A percentile compares a stretch with the other conserved stretches of the same genome.
Conservation (phyloP, 2,888 invertebrate genomes). For the Orchesellides sinensis region DNA sequence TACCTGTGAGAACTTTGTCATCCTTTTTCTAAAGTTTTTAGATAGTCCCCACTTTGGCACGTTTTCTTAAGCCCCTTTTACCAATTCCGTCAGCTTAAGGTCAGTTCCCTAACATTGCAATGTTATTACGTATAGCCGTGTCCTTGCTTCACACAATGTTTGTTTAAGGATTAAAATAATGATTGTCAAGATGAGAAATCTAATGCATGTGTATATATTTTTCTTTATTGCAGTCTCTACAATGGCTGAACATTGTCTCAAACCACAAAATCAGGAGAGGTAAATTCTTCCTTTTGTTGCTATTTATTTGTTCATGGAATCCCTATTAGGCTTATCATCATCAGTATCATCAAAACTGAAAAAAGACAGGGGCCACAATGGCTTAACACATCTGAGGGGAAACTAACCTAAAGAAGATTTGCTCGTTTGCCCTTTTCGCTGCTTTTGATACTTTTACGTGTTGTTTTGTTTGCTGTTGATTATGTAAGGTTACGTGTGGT, state of each 20-base stretch:
- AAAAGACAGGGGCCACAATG: constrained; percentile 22
- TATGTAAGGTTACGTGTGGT: background rate
- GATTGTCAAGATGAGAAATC: constrained; percentile 48
- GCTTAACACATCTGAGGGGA: no score
- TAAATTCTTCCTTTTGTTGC: constrained; percentile 36
- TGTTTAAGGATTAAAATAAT: constrained; percentile 65
- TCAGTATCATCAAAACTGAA: no score
- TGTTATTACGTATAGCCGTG: no score
- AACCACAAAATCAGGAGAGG: constrained; percentile 44
- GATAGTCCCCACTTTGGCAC: constrained; percentile 55
- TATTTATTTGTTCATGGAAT: constrained; percentile 57
- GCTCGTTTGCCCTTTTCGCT: constrained; percentile 40
- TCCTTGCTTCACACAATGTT: constrained; percentile 46
- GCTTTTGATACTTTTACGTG: background rate
- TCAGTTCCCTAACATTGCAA: constrained; percentile 3
- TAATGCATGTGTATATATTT: constrained; percentile 22
- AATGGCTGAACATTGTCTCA: constrained; percentile 24
- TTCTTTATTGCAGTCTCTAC: constrained; percentile 8
- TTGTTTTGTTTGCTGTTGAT: background rate
- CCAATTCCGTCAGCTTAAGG: constrained; percentile 41
- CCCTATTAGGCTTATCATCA: constrained; percentile 50
- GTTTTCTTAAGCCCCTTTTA: constrained; percentile 43
- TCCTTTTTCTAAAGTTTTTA: constrained; percentile 9
- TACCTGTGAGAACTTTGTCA: constrained; percentile 54
- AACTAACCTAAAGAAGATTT: constrained; percentile 36